Evolutionary conservation across 2,797 vertebrate species (phyloP).

Genomic region (Graptemys geographica): DNA sequence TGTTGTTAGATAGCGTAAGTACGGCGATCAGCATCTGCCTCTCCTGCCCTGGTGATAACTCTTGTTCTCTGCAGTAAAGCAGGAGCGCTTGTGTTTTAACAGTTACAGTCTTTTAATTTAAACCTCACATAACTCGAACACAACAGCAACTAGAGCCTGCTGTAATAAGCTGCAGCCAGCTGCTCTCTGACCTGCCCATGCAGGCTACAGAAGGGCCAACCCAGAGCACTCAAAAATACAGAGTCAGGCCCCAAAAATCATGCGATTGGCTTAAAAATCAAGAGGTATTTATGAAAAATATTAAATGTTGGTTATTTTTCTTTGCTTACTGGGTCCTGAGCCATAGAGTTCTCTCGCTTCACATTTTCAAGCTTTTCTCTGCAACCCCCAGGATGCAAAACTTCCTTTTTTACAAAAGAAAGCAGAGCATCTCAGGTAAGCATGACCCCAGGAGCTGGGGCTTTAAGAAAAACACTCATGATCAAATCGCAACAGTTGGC

Average conservation of each 20-base stretch:
- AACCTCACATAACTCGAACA: background rate
- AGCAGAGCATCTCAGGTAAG: background rate
- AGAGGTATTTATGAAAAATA: too few species aligned
- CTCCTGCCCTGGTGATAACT: accelerated
- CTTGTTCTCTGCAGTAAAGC: background rate
- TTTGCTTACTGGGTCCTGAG: background rate
- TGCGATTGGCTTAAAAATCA: too few species aligned
- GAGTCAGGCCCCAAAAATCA: background rate
- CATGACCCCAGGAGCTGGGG: background rate
- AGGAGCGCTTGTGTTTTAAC: background rate
- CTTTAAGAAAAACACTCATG: background rate
- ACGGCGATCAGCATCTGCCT: too few species aligned
- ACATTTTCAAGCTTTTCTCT: background rate
- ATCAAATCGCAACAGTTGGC: background rate
- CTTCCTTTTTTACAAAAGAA: background rate
- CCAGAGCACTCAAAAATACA: too few species aligned
- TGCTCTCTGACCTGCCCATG: too few species aligned
- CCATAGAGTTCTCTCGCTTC: background rate
- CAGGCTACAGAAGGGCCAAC: too few species aligned
- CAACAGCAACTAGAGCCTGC: background rate
- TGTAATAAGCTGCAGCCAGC: background rate
- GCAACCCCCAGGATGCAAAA: background rate
- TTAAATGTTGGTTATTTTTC: background rate
- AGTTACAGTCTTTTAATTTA: background rate
- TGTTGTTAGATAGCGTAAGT: background rate